Evolutionary conservation across 2,797 vertebrate species (phyloP).

Genomic region (Hoplostethus atlanticus): DNA sequence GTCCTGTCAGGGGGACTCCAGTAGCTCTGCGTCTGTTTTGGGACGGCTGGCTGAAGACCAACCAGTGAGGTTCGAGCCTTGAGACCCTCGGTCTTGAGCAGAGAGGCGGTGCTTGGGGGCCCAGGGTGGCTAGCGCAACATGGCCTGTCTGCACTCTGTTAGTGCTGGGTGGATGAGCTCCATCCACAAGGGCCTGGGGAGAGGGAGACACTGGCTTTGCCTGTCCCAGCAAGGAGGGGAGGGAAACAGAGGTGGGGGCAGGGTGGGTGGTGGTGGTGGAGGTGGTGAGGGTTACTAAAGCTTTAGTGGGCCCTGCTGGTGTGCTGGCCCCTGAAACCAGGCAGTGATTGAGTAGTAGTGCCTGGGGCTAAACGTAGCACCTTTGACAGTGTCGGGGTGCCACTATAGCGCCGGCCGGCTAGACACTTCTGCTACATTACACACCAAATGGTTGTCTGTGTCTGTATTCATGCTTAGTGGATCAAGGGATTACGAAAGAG

Average conservation of each 20-base stretch:
- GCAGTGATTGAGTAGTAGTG: slow-evolving; percentile 68
- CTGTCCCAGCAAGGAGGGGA: slow-evolving; percentile 29
- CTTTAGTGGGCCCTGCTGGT: slow-evolving; percentile 69
- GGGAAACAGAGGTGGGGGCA: not conserved
- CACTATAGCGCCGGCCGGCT: slow-evolving; percentile 62
- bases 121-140: slow-evolving; percentile 22
- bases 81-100: slow-evolving; percentile 27
- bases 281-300: slow-evolving; percentile 51
- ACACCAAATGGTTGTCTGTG: slow-evolving; percentile 68
- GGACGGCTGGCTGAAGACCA: not conserved
- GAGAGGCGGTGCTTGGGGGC: slow-evolving; percentile 31
- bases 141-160: slow-evolving; percentile 30
- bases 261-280: not conserved
- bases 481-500: slow-evolving; percentile 50
- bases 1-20: slow-evolving; percentile 43
- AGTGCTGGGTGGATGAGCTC: slow-evolving; percentile 44
- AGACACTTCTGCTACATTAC: slow-evolving; percentile 77
- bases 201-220: slow-evolving; percentile 28
- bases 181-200: slow-evolving; percentile 33
- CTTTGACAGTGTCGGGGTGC: slow-evolving; percentile 76
- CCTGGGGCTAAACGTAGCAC: slow-evolving; percentile 75
- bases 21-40: not conserved
- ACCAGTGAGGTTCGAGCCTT: not conserved
- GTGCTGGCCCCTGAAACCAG: slow-evolving; percentile 66
- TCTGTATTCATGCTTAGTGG: slow-evolving; percentile 62